Conservation (phyloP, 2,888 invertebrate species). For the Zaprionus bogoriensis region DNA sequence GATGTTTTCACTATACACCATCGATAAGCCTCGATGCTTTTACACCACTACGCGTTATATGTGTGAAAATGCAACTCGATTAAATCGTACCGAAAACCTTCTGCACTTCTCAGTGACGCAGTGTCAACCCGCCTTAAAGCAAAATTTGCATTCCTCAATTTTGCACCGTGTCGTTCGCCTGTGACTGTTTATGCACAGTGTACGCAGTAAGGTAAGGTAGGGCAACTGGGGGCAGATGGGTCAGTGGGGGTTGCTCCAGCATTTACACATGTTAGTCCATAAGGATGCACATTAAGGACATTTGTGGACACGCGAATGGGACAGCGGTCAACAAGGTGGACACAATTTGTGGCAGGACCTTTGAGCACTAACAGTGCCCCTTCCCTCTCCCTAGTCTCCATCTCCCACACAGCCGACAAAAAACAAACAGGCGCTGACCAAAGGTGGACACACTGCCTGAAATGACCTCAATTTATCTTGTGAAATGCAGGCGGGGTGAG, state of each 20-base stretch:
- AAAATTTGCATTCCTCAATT: too few relatives aligned
- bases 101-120: too few relatives aligned
- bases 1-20: too few relatives aligned
- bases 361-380: constrained; percentile 16
- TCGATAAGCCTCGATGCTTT: too few relatives aligned
- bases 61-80: background rate
- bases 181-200: too few relatives aligned
- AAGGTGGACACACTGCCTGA: constrained; percentile 61
- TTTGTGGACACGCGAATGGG: constrained; percentile 70
- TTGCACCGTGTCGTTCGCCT: too few relatives aligned
- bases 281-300: constrained; percentile 81
- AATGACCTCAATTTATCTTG: constrained; percentile 83
- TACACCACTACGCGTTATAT: too few relatives aligned
- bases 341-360: constrained; percentile 69
- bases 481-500: constrained; percentile 41
- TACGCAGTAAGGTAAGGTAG: too few relatives aligned
- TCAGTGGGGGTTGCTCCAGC: constrained; percentile 35
- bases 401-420: background rate
- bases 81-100: too few relatives aligned
- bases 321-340: constrained; percentile 75
- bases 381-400: background rate
- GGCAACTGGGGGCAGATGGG: background rate
- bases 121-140: too few relatives aligned
- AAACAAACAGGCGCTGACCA: constrained; percentile 51
- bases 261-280: constrained; percentile 71